Conservation (phyloP, 2,113 vertebrate species). For the Triplophysa dalaica region DNA sequence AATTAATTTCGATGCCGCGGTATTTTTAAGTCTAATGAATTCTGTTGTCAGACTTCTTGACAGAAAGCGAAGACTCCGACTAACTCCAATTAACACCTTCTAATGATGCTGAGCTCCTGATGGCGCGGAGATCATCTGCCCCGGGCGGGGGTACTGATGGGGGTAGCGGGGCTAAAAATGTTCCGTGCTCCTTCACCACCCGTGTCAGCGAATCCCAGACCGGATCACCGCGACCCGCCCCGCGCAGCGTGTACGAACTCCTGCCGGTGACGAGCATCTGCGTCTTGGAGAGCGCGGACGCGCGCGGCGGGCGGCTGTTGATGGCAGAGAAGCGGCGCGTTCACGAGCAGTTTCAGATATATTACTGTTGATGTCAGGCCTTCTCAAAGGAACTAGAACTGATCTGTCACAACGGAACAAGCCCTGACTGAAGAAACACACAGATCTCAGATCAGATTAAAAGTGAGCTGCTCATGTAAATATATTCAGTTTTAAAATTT, state of each 20-base stretch:
- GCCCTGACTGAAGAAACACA: too few relatives aligned
- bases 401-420: too few relatives aligned
- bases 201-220: conserved; percentile 22
- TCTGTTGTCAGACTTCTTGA: conserved; percentile 88
- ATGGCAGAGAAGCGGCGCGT: background rate
- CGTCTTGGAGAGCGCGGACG: background rate
- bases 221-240: conserved; percentile 11
- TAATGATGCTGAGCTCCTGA: conserved; percentile 90
- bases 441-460: too few relatives aligned
- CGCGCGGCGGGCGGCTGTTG: background rate
- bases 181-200: conserved; percentile 17
- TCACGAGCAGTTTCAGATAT: background rate
- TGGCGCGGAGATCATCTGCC: conserved; percentile 73
- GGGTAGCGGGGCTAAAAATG: conserved; percentile 23
- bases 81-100: conserved; percentile 99
- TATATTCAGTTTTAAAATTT: too few relatives aligned
- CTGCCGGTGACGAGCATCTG: conserved; percentile 20
- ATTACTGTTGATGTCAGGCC: too few relatives aligned
- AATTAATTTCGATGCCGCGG: conserved; percentile 73
- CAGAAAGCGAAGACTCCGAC: conserved; percentile 90
- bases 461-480: too few relatives aligned
- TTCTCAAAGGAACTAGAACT: too few relatives aligned
- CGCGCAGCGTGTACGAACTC: conserved; percentile 12
- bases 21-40: conserved; percentile 76
- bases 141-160: conserved; percentile 57